Percentiles rank a stretch among this genome's conserved stretches.
Conservation (phyloP, 2,797 vertebrate genomes). For the Aulostomus chinensis region DNA sequence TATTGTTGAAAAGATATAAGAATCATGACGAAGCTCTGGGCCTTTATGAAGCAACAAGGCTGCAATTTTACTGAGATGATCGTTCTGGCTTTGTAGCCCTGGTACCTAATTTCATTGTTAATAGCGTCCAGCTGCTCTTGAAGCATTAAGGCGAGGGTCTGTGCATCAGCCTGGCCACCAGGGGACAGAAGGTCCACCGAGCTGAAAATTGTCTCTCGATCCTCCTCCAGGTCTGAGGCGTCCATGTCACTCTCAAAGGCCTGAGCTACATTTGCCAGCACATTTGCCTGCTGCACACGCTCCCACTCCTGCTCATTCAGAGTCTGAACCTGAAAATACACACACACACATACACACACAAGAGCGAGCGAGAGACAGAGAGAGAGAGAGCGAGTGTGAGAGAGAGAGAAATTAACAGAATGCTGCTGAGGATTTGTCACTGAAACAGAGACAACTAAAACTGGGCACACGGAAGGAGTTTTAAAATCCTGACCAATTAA, state of each 20-base stretch:
- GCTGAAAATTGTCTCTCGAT: slow-evolving; percentile 91
- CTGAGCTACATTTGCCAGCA: slow-evolving; percentile 94
- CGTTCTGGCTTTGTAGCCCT: not conserved
- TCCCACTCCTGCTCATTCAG: slow-evolving; percentile 99
- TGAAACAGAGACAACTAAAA: slow-evolving; percentile 15
- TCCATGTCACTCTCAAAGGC: slow-evolving; percentile 96
- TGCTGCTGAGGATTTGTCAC: not conserved
- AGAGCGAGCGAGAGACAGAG: too few species aligned
- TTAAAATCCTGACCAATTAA: too few species aligned
- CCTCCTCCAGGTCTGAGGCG: slow-evolving; percentile 91
- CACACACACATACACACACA: not conserved
- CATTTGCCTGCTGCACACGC: slow-evolving; percentile 95
- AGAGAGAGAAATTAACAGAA: not conserved
- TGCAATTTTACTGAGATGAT: not conserved
- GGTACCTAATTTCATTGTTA: slow-evolving; percentile 96
- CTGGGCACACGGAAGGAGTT: too few species aligned
- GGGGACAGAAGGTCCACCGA: slow-evolving; percentile 93
- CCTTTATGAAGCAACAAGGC: not conserved
- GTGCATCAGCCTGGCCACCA: slow-evolving; percentile 94
- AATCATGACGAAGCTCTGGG: not conserved
- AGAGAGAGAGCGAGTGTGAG: too few species aligned
- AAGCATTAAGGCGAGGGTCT: slow-evolving; percentile 96
- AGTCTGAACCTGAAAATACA: slow-evolving; percentile 92
- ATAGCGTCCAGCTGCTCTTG: slow-evolving; percentile 98
- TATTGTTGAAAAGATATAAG: not conserved